Evolutionary conservation across 2,888 invertebrate genomes (phyloP).

Genomic region (Abrostola tripartita): DNA sequence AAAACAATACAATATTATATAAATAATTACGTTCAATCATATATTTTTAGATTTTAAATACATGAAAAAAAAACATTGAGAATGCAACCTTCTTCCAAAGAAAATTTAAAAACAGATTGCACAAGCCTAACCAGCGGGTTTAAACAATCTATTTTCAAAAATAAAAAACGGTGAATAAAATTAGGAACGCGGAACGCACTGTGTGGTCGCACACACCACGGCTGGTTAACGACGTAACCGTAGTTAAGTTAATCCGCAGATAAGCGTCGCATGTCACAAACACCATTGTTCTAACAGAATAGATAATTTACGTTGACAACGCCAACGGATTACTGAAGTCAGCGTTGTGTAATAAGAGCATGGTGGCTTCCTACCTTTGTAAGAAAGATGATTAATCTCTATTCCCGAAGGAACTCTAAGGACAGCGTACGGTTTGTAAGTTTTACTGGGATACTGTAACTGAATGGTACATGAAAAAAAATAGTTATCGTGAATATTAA

Average conservation of each 20-base stretch:
- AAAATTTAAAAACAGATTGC: too few species aligned
- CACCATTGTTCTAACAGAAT: constrained; percentile 72
- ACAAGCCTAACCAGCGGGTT: too few species aligned
- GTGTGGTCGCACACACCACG: constrained; percentile 68
- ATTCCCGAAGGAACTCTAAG: not conserved
- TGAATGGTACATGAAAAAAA: too few species aligned
- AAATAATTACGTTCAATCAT: too few species aligned
- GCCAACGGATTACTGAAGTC: constrained; percentile 59
- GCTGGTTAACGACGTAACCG: constrained; percentile 48
- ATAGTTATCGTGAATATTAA: too few species aligned
- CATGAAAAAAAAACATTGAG: too few species aligned
- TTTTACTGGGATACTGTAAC: too few species aligned
- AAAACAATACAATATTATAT: too few species aligned
- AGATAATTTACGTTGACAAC: constrained; percentile 70
- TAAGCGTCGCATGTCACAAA: constrained; percentile 57
- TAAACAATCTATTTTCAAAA: not conserved
- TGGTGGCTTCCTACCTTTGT: constrained; percentile 29
- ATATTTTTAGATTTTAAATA: too few species aligned
- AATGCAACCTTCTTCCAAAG: too few species aligned
- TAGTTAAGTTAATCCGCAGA: constrained; percentile 69
- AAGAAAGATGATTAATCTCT: constrained; percentile 5
- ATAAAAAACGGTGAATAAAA: constrained; percentile 47
- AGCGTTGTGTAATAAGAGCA: constrained; percentile 53
- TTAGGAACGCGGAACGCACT: constrained; percentile 63
- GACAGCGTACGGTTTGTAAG: not conserved